These are phyloP conservation scores for Tenebrio molitor DNA, from an alignment of 1,140 invertebrate genomes.

Conservation along the genomic window DNA sequence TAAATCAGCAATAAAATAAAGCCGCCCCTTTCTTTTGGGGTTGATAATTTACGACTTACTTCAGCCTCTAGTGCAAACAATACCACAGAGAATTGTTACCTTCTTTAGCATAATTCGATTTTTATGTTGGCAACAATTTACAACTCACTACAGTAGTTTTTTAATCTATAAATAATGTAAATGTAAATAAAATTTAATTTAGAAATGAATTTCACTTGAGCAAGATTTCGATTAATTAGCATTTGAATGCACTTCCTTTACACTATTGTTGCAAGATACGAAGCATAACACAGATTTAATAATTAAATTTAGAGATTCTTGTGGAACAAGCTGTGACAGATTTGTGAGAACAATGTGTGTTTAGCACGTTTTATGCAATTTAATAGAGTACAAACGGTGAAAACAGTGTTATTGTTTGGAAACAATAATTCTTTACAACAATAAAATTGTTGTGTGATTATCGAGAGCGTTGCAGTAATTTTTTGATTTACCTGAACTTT, in stretches of 20 bases:
- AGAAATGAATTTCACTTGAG: not conserved
- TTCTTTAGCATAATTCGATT: conserved; percentile 32
- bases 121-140: conserved; percentile 15
- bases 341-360: too few relatives aligned
- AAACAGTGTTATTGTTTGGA: conserved; percentile 2
- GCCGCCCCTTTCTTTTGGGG: conserved; percentile 3
- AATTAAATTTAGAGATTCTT: too few relatives aligned
- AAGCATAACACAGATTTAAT: too few relatives aligned
- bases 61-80: conserved; percentile 13
- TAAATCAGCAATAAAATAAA: conserved; percentile 9
- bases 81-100: not conserved
- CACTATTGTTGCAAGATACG: not conserved
- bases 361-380: not conserved
- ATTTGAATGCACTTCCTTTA: not conserved
- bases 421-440: too few relatives aligned
- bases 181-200: not conserved
- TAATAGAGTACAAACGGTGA: not conserved
- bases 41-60: conserved; percentile 12
- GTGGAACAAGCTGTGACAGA: too few relatives aligned
- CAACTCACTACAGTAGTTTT: too few relatives aligned
- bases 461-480: too few relatives aligned
- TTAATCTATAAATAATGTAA: too few relatives aligned
- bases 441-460: too few relatives aligned
- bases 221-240: not conserved
- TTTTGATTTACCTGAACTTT: not conserved